Percentiles rank a stretch among this genome's conserved stretches.
phyloP scores from a whole-genome alignment of 1,140 invertebrate species.

The Ridgeia piscesae region DNA sequence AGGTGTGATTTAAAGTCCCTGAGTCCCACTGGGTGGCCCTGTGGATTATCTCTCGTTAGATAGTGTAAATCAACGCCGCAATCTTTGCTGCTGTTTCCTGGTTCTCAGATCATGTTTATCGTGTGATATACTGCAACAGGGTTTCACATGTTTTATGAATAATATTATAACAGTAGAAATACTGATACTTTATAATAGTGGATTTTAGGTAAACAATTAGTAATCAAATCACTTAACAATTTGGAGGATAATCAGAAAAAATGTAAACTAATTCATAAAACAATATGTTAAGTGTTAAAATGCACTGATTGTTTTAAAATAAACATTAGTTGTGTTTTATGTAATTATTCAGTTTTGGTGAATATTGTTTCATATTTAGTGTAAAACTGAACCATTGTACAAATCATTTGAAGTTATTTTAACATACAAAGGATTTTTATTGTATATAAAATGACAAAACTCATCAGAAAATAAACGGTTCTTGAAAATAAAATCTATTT shows the following conservation, averaged over 20 bases:
- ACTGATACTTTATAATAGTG: too few species aligned
- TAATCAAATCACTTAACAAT: too few species aligned
- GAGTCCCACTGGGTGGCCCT: neutral
- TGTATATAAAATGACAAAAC: neutral
- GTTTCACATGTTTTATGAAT: neutral
- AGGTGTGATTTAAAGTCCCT: neutral
- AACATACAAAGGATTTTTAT: neutral
- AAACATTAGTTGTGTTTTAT: neutral
- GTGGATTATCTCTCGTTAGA: neutral
- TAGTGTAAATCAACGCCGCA: neutral
- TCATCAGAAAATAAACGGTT: neutral
- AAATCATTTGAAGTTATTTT: conserved; percentile 5
- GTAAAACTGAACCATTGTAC: neutral
- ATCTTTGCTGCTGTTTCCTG: neutral
- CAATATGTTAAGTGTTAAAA: too few species aligned
- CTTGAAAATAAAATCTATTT: neutral
- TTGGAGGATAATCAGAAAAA: too few species aligned
- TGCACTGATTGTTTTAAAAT: too few species aligned
- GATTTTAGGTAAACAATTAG: too few species aligned
- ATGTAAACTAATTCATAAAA: too few species aligned
- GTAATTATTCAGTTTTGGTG: neutral
- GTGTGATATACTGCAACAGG: neutral
- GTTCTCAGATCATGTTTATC: neutral
- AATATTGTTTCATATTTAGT: neutral
- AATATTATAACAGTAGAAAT: neutral